Evolutionary conservation across 2,797 vertebrate species (phyloP), one percentile per base, ranked within the genome.

Genomic region (Erithacus rubecula): DNA sequence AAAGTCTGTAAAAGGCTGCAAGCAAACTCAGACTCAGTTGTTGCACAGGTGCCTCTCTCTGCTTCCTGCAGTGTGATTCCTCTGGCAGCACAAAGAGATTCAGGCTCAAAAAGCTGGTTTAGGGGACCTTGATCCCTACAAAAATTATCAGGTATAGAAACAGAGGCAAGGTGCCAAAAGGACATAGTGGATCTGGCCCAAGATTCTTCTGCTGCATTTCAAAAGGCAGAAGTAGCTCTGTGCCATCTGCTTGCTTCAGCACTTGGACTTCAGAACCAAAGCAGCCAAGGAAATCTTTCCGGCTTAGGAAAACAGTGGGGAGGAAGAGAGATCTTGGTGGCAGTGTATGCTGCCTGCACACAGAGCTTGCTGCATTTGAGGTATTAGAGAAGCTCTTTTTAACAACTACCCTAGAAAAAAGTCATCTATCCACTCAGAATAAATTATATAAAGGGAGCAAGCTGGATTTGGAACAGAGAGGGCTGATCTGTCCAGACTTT

Each of bases 221-320:
- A 44, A 67, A 71, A 63, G 53, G 46, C 46, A 64, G 36, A 84
- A 85, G 62, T 30, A 94, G 46, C 51, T 39, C 60, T 4, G 53
- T 34, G 49, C 81, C 87, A 92, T 87, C 92, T 91, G 87, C 76
- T 78, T 78, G 62, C 59, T 83, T 80, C 81, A 87, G 69, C 64
- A 39, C 46, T 75, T 5, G 14, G 74, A 53, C 34, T 72, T 63
- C 0, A 1, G 79, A 90, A 59, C 26, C 37, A 60, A 81, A 74
- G 59, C 39, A 53, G 63, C 79, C 82, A 92, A 53, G 60, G 79
- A 94, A 93, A 95, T 86, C 51, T 69, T 95, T 82, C 63, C 4
- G 2, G 88, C 58, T 94, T 69, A 78, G 67, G 41, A 74, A 63
- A 89, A 67, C 71, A 64, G 81, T 6, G 7, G 58, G 62, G 58